Base-by-base conservation (phyloP, 2,113 vertebrate genomes). In the Dryoscopus gambensis region DNA sequence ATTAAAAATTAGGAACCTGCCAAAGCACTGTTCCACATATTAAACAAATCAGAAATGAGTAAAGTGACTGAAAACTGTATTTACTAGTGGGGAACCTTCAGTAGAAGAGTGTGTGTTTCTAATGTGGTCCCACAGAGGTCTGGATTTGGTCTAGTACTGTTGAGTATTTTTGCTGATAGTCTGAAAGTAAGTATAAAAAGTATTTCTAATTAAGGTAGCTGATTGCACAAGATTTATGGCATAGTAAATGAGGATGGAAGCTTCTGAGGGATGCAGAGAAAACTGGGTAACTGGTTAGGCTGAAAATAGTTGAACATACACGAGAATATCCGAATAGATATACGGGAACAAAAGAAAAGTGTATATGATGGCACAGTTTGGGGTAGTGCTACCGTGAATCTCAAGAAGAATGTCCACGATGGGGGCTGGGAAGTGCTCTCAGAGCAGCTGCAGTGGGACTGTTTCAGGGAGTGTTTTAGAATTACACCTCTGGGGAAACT, bases 401-500 rank as follows among this genome's bases (percentile, higher is more conserved):
- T 23, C 35, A 60, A 46, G 31, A 68, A 46, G 22, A 88, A 68
- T 20, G 27, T 27, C 25, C 27, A 5, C 27, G 12, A 9, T 57
- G 50, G 37, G 30, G 27, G 25, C 46, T 65, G 71, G 59, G 68
- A 92, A 95, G 31, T 24, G 20, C 56, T 59, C 73, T 73, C 42
- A 49, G n/a, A 86, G 60, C 79, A 90, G 82, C 50, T 74, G 71
- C 19, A 46, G 25, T 16, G 47, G 16, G 60, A 21, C n/a, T 87
- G 14, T 84, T 95, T 89, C 77, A 91, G 56, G 15, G 11, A 30
- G 5, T 47, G 31, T 47, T 95, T 93, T 85, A 55, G 35, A 79
- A 82, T 84, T 76, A 64, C 84, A 95, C 74, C 74, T 91, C 87
- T 93, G 87, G 87, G 78, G 88, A 93, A 94, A 87, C 74, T 40